phyloP scores from a whole-genome alignment of 2,113 vertebrate genomes.

The Aplodontia rufa region DNA sequence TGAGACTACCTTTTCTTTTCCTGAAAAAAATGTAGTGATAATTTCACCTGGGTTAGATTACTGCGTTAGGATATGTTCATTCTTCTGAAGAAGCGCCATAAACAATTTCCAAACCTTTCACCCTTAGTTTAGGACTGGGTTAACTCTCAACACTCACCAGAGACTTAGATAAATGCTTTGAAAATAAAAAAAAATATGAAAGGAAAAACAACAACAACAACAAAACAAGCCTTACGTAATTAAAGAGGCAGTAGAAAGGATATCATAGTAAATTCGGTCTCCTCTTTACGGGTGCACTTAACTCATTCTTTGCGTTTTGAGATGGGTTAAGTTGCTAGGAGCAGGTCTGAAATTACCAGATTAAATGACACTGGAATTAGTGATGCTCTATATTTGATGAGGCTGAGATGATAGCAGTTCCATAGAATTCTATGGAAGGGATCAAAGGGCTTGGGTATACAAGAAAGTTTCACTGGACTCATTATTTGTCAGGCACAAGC shows the following conservation, averaged over 20 bases:
- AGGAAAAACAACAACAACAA: too few relatives aligned
- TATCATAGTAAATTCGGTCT: neutral
- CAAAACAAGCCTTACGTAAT: neutral
- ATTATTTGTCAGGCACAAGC: neutral
- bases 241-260: neutral
- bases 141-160: neutral
- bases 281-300: neutral
- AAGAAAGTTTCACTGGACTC: neutral
- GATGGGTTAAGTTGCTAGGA: neutral
- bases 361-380: neutral
- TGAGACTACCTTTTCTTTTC: neutral
- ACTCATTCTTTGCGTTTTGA: neutral
- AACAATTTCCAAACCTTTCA: neutral
- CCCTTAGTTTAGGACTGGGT: neutral
- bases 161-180: neutral
- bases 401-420: neutral
- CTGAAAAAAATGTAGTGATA: neutral
- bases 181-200: too few relatives aligned
- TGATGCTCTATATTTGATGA: neutral
- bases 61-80: neutral
- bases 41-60: neutral
- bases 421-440: neutral
- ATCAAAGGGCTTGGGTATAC: neutral
- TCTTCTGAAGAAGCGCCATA: neutral
- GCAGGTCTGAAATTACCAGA: neutral